These are phyloP conservation scores for Crotalus tigris DNA, from an alignment of 2,113 vertebrate species.

Conservation along the genomic window DNA sequence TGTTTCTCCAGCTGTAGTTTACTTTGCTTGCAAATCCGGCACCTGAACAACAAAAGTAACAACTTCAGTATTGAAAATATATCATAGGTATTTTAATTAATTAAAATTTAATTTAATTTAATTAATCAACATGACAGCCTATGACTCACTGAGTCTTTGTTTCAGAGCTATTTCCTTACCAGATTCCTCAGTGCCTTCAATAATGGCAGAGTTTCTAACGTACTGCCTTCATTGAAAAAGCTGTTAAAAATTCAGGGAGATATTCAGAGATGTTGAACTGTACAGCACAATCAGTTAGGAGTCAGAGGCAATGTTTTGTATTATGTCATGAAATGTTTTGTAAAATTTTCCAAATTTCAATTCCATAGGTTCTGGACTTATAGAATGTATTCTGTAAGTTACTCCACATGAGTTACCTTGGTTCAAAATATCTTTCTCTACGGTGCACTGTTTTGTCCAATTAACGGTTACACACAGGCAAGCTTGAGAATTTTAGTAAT, in stretches of 20 bases:
- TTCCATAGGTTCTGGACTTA: not conserved
- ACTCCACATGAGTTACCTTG: not conserved
- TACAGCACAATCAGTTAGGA: not conserved
- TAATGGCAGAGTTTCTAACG: not conserved
- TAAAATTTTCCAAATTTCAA: not conserved
- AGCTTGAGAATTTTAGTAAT: not conserved
- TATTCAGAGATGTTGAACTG: not conserved
- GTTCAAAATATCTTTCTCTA: not conserved
- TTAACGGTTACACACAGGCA: not conserved
- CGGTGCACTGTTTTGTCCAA: not conserved
- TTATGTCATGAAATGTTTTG: not conserved
- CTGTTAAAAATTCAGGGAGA: not conserved
- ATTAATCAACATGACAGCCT: not conserved
- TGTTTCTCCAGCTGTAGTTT: slow-evolving; percentile 63
- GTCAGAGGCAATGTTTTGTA: not conserved
- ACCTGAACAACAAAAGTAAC: slow-evolving; percentile 60
- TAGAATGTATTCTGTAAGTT: not conserved
- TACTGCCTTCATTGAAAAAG: not conserved
- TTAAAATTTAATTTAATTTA: not conserved
- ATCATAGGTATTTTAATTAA: not conserved
- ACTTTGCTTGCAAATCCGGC: slow-evolving; percentile 71
- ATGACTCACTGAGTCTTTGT: not conserved
- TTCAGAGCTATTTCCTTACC: not conserved
- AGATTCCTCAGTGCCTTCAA: not conserved
- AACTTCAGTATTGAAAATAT: not conserved